Conservation (phyloP, 2,797 vertebrate genomes). For the Leuciscus waleckii region DNA sequence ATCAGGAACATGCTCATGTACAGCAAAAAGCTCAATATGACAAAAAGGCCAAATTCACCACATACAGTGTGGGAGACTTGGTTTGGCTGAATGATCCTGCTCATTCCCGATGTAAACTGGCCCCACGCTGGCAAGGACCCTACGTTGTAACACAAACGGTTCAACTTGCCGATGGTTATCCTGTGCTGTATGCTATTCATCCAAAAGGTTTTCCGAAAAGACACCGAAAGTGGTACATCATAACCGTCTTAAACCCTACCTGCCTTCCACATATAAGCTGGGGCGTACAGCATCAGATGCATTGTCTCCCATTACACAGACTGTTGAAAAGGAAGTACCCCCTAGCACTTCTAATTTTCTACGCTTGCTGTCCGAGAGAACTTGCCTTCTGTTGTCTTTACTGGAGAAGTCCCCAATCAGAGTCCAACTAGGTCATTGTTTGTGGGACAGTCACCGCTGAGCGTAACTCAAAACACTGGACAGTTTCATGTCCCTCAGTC, state of each 20-base stretch:
- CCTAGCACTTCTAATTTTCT: not conserved
- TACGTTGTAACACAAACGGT: not conserved
- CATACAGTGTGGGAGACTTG: not conserved
- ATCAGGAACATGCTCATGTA: not conserved
- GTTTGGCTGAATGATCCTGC: slow-evolving; percentile 19
- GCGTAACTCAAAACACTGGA: slow-evolving; percentile 1
- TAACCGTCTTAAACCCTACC: not conserved
- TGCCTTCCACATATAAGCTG: not conserved
- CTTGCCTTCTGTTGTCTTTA: slow-evolving; percentile 14
- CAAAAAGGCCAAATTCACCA: not conserved
- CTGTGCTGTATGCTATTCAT: slow-evolving; percentile 4
- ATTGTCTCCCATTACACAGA: not conserved
- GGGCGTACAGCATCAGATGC: not conserved
- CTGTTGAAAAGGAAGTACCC: not conserved
- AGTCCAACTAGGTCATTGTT: not conserved
- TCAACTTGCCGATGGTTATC: not conserved
- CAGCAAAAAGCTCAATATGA: slow-evolving; percentile 20
- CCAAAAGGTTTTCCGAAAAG: not conserved
- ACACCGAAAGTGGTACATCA: not conserved
- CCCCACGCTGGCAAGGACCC: slow-evolving; percentile 7
- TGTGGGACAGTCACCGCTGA: not conserved
- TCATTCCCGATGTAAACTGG: slow-evolving; percentile 17
- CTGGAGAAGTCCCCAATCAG: not conserved
- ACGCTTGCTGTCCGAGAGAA: not conserved
- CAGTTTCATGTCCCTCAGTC: not conserved